Conservation (phyloP, 2,888 invertebrate genomes). For the Cyaniris semiargus region DNA sequence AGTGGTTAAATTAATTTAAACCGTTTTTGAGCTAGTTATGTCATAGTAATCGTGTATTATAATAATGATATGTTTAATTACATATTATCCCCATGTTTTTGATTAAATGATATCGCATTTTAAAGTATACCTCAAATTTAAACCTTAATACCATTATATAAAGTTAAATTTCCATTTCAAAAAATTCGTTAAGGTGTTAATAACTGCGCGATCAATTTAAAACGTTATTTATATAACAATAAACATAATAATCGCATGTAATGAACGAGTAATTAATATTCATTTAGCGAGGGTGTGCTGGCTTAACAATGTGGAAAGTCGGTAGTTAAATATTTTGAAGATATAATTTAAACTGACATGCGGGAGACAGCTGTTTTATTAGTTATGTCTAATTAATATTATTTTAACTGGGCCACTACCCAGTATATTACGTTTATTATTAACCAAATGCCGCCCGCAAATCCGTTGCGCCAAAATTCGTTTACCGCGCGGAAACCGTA, state of each 20-base stretch:
- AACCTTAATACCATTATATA: not conserved
- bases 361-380: not conserved
- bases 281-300: not conserved
- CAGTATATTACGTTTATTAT: not conserved
- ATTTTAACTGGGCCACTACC: not conserved
- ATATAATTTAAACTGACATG: not conserved
- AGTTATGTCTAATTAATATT: not conserved
- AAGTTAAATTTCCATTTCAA: not conserved
- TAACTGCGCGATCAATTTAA: not conserved
- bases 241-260: not conserved
- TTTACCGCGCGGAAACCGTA: too few relatives aligned
- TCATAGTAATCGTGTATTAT: not conserved
- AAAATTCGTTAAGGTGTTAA: not conserved
- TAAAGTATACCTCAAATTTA: not conserved
- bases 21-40: not conserved
- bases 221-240: not conserved
- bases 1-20: not conserved
- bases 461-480: too few relatives aligned
- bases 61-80: constrained; percentile 1
- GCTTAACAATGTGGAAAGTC: not conserved
- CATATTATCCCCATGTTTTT: not conserved
- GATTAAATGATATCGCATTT: not conserved
- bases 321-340: constrained; percentile 7
- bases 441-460: too few relatives aligned
- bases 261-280: not conserved